Conservation (phyloP, 2,888 invertebrate species). For the Lithodes maja region DNA sequence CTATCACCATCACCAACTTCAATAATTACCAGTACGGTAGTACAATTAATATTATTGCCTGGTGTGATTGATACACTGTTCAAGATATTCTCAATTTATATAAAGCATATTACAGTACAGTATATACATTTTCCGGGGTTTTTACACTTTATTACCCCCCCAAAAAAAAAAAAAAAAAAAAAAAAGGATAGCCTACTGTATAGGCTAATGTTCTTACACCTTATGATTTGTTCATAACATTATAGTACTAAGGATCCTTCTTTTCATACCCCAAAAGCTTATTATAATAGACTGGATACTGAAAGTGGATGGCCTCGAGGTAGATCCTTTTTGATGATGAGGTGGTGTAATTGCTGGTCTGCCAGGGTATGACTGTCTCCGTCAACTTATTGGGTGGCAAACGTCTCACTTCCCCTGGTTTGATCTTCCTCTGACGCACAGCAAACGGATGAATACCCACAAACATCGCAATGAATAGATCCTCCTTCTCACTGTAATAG, state of each 20-base stretch:
- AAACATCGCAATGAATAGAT: conserved; percentile 38
- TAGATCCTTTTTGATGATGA: not conserved
- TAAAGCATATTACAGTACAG: not conserved
- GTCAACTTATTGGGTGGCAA: not conserved
- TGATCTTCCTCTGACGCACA: not conserved
- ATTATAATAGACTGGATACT: conserved; percentile 41
- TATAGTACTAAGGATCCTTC: too few relatives aligned
- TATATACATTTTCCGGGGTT: not conserved
- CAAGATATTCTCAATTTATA: not conserved
- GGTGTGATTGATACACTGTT: too few relatives aligned
- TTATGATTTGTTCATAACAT: too few relatives aligned
- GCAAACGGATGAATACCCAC: conserved; percentile 34
- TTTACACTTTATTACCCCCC: too few relatives aligned
- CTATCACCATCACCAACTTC: too few relatives aligned
- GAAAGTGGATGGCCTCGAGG: not conserved
- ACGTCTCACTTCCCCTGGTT: conserved; percentile 38
- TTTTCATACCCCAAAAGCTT: conserved; percentile 45
- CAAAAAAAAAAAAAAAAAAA: not conserved
- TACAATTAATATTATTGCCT: too few relatives aligned
- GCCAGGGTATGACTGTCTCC: conserved; percentile 27
- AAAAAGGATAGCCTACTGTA: too few relatives aligned
- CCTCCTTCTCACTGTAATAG: conserved; percentile 54
- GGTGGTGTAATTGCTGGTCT: not conserved
- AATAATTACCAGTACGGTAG: too few relatives aligned
- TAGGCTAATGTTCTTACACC: too few relatives aligned